Evolutionary conservation across 2,888 invertebrate genomes (phyloP), one percentile per base, ranked within the genome.

Genomic region (Philaethria dido): DNA sequence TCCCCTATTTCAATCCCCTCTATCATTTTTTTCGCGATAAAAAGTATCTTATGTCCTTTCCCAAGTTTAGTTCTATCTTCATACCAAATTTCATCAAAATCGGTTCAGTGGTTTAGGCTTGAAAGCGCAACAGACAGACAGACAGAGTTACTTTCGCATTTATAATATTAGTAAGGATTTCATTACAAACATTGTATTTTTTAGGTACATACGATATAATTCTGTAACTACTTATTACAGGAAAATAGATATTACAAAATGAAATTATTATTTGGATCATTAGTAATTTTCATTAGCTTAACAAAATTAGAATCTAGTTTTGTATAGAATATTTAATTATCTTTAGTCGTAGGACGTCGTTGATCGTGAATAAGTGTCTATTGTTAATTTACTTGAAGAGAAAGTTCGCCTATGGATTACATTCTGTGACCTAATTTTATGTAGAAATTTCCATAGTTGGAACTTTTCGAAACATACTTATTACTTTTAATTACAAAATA

Each of bases 341-440:
- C 25, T 39, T 11, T 50, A 33, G 25, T 2, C 36, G 33, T 18
- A 16, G 25, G 14, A 29, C 16, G 25, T 2, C 36, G 33, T 18
- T 13, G 25, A 18, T 42, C 16, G 55, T 45, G 36, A 18, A 16
- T 54, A 45, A 63, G 25, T 29, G 3, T 57, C 18, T 48, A 25
- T 59, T 47, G 57, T 59, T 60, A 48, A 64, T 60, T 45, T 45
- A 29, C 25, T 36, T 39, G 52, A 55, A 67, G 64, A 69, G 71
- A 69, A 67, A 69, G 69, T 63, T 57, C 20, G 48, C 57, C 52
- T 33, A 66, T 54, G 64, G 64, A 66, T 66, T 64, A 54, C 62
- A 67, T 64, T 64, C 44, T 62, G 29, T 67, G 64, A 66, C 63
- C 69, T 68, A 72, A 69, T 73, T 69, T 69, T 42, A 62, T 66